These are phyloP conservation scores for Leptodactylus fuscus DNA, from an alignment of 2,113 vertebrate species.

Conservation along the genomic window DNA sequence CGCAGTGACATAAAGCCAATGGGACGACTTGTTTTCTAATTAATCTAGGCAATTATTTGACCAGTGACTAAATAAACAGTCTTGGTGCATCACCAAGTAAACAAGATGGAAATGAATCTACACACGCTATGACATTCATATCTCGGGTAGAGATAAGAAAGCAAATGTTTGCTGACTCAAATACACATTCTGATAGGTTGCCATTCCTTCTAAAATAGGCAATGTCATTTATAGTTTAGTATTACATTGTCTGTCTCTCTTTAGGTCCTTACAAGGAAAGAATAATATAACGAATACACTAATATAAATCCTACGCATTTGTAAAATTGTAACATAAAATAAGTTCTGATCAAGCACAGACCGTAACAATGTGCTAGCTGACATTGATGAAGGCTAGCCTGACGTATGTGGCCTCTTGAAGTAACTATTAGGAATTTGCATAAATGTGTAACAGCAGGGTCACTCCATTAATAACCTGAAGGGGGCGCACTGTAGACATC, in stretches of 20 bases:
- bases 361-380: background rate
- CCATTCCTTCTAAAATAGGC: background rate
- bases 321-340: too few species aligned
- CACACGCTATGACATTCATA: conserved; percentile 34
- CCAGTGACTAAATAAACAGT: conserved; percentile 20
- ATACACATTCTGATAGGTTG: background rate
- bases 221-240: background rate
- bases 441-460: background rate
- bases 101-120: conserved; percentile 41
- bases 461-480: background rate
- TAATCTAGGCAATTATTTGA: conserved; percentile 44
- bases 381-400: too few species aligned
- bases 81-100: conserved; percentile 44
- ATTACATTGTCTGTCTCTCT: background rate
- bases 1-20: background rate
- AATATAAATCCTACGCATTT: background rate
- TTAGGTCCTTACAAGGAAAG: background rate
- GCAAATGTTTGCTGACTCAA: conserved; percentile 39
- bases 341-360: too few species aligned
- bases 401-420: too few species aligned
- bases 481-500: background rate
- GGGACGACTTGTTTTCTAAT: conserved; percentile 17
- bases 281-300: background rate
- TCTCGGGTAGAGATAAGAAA: conserved; percentile 44
- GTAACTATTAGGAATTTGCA: too few species aligned